Evolutionary conservation across 2,888 invertebrate genomes (phyloP).

Genomic region (Kryphioiulus occultus): DNA sequence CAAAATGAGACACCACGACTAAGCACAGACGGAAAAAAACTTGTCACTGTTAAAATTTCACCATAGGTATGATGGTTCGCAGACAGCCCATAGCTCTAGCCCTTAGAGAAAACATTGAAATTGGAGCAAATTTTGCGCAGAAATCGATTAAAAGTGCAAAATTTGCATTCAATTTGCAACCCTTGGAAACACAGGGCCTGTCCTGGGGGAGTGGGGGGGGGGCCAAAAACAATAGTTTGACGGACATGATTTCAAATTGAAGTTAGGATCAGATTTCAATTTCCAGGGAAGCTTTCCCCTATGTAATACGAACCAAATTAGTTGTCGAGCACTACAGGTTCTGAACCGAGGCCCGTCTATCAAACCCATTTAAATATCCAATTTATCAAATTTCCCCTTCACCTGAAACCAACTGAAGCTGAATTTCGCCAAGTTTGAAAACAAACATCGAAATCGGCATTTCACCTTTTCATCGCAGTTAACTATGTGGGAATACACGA

Average conservation of each 20-base stretch:
- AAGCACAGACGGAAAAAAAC: too few relatives aligned
- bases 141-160: constrained; percentile 2
- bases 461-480: not conserved
- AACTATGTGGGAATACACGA: too few relatives aligned
- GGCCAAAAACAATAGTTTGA: constrained; percentile 1
- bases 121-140: not conserved
- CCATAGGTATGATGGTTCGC: too few relatives aligned
- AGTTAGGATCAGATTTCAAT: constrained; percentile 4
- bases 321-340: not conserved
- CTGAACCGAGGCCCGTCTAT: constrained; percentile 12
- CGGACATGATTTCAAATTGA: constrained; percentile 5
- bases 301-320: constrained; percentile 13
- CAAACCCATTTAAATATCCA: constrained; percentile 28
- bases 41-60: too few relatives aligned
- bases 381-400: not conserved
- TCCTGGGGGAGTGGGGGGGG: not conserved
- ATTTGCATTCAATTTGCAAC: constrained; percentile 19
- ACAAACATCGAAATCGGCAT: not conserved
- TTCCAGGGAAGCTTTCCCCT: not conserved
- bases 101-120: not conserved
- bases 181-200: not conserved
- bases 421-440: constrained; percentile 24
- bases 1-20: too few relatives aligned
- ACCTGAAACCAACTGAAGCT: not conserved
- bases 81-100: too few relatives aligned